A percentile compares a stretch with the other conserved stretches of the same genome.
phyloP scores from a whole-genome alignment of 2,888 invertebrate species.

The Cryptocephalus primarius region DNA sequence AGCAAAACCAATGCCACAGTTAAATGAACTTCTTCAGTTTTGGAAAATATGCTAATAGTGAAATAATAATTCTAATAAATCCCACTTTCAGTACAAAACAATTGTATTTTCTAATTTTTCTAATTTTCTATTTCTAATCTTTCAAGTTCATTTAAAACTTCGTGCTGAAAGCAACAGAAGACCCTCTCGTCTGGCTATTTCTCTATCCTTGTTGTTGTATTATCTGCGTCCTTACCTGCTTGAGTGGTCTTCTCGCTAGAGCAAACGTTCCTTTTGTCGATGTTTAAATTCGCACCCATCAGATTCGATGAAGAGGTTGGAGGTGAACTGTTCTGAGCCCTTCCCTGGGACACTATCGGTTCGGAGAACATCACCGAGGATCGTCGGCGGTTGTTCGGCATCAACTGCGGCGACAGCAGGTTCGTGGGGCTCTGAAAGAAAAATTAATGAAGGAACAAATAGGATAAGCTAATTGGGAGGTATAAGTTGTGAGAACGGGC shows the following conservation, averaged over 20 bases:
- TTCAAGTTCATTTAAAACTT: too few species aligned
- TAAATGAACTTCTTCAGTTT: too few species aligned
- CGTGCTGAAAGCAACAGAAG: too few species aligned
- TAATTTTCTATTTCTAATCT: too few species aligned
- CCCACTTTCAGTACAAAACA: too few species aligned
- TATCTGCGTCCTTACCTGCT: constrained; percentile 50
- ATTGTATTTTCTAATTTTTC: too few species aligned
- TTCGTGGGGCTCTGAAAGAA: constrained; percentile 50
- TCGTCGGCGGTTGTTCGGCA: constrained; percentile 58
- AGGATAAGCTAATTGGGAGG: background rate
- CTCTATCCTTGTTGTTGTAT: too few species aligned
- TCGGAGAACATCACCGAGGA: constrained; percentile 87
- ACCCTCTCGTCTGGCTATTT: too few species aligned
- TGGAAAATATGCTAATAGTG: too few species aligned
- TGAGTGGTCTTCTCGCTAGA: constrained; percentile 86
- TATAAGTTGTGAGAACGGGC: background rate
- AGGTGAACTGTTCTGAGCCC: constrained; percentile 39
- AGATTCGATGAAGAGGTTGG: constrained; percentile 28
- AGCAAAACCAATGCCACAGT: too few species aligned
- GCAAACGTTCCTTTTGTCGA: constrained; percentile 53
- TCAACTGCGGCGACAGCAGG: constrained; percentile 62
- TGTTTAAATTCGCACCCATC: constrained; percentile 22
- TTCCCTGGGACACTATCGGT: constrained; percentile 67
- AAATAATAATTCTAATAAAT: too few species aligned
- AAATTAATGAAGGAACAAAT: background rate